Evolutionary conservation across 2,113 vertebrate species (phyloP), one percentile per base, ranked within the genome.

Genomic region (Psittacus erithacus): DNA sequence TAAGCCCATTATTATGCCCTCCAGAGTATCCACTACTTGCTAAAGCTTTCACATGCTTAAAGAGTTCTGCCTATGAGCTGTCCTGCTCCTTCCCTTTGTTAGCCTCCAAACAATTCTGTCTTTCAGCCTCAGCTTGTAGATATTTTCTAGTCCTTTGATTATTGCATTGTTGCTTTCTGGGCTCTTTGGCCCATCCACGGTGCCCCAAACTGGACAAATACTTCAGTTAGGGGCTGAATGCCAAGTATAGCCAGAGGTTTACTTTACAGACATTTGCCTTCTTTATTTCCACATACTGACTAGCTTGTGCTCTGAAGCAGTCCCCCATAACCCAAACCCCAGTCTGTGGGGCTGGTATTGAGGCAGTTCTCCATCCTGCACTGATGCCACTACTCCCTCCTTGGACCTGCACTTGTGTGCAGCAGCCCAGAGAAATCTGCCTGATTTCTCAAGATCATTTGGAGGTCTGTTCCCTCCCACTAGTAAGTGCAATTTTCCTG

Each of bases 291-390:
- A 86, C 2, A 4, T 47, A 29, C 20, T 2, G 4, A 19, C 64
- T 11, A 27, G 73, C 46, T 73, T 6, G n/a, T 33, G 39, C 59
- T 9, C 52, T 24, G 43, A 27, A 67, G 29, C 64, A 55, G 31
- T 4, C 23, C 39, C 41, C 49, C 23, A 16, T 6, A 57, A 53
- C 28, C 50, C 70, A 82, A 67, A 41, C 9, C 50, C 46, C 2
- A 1, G n/a, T 11, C 41, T 1, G 1, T 7, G 5, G 5, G 52
- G 46, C 43, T 71, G 91, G 4, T 25, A 25, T 3, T 0, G 3
- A 70, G 74, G 65, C 27, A 53, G 24, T 13, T 38, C 55, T 75
- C 29, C 25, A 2, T 11, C 65, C 70, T 6, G 6, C 24, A 14
- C 17, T 0, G 0, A 13, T 20, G 64, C 47, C 49, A 77, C 35